These are phyloP conservation scores for Aptenodytes forsteri DNA, from an alignment of 2,113 vertebrate species.

Conservation along the genomic window DNA sequence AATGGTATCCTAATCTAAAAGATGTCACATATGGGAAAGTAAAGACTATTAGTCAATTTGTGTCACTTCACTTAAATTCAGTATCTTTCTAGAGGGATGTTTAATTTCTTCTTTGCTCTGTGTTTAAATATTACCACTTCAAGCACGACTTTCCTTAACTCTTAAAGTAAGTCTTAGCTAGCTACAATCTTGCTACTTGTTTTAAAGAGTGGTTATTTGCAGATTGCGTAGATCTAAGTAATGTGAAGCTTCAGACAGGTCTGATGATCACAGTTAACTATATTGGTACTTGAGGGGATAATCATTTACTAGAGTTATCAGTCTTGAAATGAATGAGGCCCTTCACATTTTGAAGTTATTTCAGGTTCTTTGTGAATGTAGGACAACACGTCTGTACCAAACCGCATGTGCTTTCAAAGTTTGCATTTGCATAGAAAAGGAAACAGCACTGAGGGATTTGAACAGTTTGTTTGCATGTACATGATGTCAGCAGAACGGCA, in stretches of 20 bases:
- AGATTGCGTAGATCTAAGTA: background rate
- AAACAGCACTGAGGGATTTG: background rate
- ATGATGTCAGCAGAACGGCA: background rate
- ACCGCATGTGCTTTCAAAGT: background rate
- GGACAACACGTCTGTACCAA: background rate
- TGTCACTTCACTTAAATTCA: background rate
- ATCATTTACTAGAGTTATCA: background rate
- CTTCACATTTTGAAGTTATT: background rate
- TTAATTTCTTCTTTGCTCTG: background rate
- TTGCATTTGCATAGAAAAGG: background rate
- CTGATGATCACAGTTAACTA: background rate
- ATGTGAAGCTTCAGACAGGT: background rate
- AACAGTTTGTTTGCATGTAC: background rate
- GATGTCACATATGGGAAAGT: background rate
- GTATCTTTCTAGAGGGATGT: background rate
- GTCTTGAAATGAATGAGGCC: background rate
- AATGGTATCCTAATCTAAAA: background rate
- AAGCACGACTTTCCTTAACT: background rate
- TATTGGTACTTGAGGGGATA: background rate
- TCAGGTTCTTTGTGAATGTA: background rate
- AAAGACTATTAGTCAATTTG: background rate
- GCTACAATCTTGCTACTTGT: background rate
- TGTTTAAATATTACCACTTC: background rate
- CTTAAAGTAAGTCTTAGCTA: background rate
- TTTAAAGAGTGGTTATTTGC: background rate